Evolutionary conservation across 1,140 invertebrate species (phyloP), one percentile per base, ranked within the genome.

Genomic region (Hycleus cichorii): DNA sequence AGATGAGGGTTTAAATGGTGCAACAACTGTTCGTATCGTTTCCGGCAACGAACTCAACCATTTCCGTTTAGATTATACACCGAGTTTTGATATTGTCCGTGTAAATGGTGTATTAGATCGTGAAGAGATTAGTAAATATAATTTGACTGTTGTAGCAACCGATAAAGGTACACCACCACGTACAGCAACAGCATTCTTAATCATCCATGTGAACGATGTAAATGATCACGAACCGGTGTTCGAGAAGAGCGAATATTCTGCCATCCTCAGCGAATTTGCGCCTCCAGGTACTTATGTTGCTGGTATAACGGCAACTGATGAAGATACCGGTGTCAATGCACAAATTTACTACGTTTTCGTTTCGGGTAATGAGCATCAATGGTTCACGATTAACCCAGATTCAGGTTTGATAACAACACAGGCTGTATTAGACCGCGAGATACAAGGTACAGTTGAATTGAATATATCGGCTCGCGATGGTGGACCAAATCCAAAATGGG

Each of bases 141-240:
- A 96, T 77, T 76, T 97, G 52, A 95, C 90, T 0, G 86, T 98
- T 24, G 85, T 93, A 27, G 94, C 93, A 1, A 89, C 83, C 3
- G 94, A 97, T 74, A 89, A 87, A 74, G 95, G 94, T 0, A 83
- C 83, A 18, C 91, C 92, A 32, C 83, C 89, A 2, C 78, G 91
- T 52, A 90, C 88, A n/a, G 83, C 89, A 1, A 89, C 87, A 0
- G 85, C 89, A 9, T 89, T 93, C 74, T 79, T 97, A 50, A 88
- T 92, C 12, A 93, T 97, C 72, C 83, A 90, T 66, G 90, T 98
- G 0, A 95, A 95, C 72, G 95, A 97, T 73, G 88, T 93, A 0
- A 97, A 97, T 76, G 93, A 97, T 73, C 91, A 94, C 74, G 90
- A 93, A 68, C 93, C 93, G 1, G 90, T 93, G 3, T 97, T 97